Evolutionary conservation across 1,140 invertebrate species (phyloP).

Genomic region (Homalodisca vitripennis): DNA sequence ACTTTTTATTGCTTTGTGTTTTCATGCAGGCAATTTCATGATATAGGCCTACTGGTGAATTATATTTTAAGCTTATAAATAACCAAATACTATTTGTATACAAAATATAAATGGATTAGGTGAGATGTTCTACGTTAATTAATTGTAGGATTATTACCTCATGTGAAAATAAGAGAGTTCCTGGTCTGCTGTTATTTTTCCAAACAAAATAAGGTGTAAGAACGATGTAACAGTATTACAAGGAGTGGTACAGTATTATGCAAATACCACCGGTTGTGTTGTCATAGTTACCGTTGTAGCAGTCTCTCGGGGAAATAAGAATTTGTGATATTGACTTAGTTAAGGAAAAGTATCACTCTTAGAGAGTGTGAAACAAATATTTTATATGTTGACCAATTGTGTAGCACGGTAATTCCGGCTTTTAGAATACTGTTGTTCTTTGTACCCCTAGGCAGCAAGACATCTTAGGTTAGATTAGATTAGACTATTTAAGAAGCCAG

Average conservation of each 20-base stretch:
- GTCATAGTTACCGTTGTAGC: background rate
- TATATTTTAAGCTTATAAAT: too few relatives aligned
- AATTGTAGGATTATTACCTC: background rate
- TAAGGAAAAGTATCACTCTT: background rate
- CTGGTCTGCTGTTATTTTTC: background rate
- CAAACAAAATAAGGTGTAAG: background rate
- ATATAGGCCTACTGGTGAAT: too few relatives aligned
- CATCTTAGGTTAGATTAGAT: background rate
- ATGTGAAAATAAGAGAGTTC: background rate
- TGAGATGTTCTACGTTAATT: too few relatives aligned
- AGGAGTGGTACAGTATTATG: background rate
- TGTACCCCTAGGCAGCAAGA: background rate
- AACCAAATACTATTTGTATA: too few relatives aligned
- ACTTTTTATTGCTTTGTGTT: too few relatives aligned
- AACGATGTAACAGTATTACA: background rate
- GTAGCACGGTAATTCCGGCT: background rate
- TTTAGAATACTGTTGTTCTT: background rate
- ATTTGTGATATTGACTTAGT: slow-evolving; percentile 25
- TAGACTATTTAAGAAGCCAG: slow-evolving; percentile 10
- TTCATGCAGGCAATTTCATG: too few relatives aligned
- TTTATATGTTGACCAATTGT: slow-evolving; percentile 15
- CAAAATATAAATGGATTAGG: too few relatives aligned
- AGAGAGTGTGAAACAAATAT: slow-evolving; percentile 21
- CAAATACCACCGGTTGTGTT: background rate
- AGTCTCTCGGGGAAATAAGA: background rate